Evolutionary conservation across 2,797 vertebrate genomes (phyloP).

Genomic region (Pampus argenteus): DNA sequence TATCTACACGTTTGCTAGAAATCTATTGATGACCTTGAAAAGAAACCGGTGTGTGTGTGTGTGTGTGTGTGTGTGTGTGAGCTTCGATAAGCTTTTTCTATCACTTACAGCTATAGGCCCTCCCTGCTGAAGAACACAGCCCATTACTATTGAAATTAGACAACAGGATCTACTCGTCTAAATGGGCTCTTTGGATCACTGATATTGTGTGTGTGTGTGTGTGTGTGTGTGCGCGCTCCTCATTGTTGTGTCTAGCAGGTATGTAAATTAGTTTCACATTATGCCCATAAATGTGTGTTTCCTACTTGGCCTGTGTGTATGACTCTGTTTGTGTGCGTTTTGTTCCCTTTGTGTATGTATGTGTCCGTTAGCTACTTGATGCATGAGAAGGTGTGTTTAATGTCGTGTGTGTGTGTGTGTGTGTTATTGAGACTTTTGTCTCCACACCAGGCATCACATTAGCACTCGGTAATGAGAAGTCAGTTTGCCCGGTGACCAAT

Average conservation of each 20-base stretch:
- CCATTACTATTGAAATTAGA: conserved; percentile 34
- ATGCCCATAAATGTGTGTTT: background rate
- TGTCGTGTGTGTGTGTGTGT: conserved; percentile 18
- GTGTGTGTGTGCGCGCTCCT: background rate
- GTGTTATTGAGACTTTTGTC: background rate
- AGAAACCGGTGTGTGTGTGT: conserved; percentile 28
- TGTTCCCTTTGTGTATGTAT: background rate
- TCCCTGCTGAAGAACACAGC: conserved; percentile 34
- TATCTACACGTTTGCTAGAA: conserved; percentile 58
- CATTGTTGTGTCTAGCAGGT: background rate
- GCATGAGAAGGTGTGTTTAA: background rate
- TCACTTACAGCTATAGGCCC: conserved; percentile 47
- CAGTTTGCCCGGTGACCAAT: conserved; percentile 34
- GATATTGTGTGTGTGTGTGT: conserved; percentile 21
- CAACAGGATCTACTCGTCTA: conserved; percentile 33
- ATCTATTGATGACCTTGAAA: conserved; percentile 63
- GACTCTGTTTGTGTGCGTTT: background rate
- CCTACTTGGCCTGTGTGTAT: background rate
- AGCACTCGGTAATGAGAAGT: conserved; percentile 42
- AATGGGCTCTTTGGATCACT: conserved; percentile 39
- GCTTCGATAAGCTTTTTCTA: conserved; percentile 64
- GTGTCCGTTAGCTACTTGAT: background rate
- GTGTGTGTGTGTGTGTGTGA: conserved; percentile 31
- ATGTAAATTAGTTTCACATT: background rate
- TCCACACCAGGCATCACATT: conserved; percentile 4